Base-by-base conservation (phyloP, 2,113 vertebrate genomes). In the Lethenteron camtschaticum region DNA sequence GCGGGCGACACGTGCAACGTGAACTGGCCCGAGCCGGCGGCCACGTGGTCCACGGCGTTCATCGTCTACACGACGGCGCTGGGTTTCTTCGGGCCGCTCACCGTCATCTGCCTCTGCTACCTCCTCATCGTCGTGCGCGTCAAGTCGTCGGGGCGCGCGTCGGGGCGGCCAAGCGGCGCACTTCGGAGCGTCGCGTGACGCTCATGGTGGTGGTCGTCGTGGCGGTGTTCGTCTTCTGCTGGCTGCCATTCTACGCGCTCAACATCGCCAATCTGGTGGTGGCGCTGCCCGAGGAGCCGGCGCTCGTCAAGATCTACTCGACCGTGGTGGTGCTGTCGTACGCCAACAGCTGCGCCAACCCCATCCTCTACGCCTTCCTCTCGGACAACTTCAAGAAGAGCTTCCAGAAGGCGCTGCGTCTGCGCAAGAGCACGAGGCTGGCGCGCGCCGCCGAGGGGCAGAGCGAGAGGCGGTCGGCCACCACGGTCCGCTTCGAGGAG, bases 361-460 rank as follows among this genome's bases (percentile, higher is more conserved):
- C 91, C 70, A 85, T 96, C 69, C 82, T 96, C 58, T 95, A 96
- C 0, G 90, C 87, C 70, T 91, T 96, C 77, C 86, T 96, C 71
- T 95, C 90, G 11, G 87, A 91, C 73, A 90, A 87, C 77, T 95
- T 96, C 80, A 88, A 95, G 78, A 81, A 88, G 73, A 90, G 90
- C 68, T 92, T 96, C 78, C 80, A 83, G 70, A 83, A 86, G 73
- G 82, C 85, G 68, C 79, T 96, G 78, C 81, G 89, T 71, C 82
- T 66, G n/a, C n/a, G 24, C n/a, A 66, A 66, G 10, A 10, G 8
- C 41, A 41, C 41, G 41, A 41, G 41, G 41, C 3, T 41, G 41
- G 41, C 41, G 41, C 41, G 41, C 41, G 41, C 41, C 41, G 41
- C 41, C 41, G 41, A 41, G 41, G 41, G 41, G 41, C 41, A 41